Percentiles rank a stretch among this genome's conserved stretches.
Conservation (phyloP, 2,888 invertebrate species). For the Drosophila mayaguana region DNA sequence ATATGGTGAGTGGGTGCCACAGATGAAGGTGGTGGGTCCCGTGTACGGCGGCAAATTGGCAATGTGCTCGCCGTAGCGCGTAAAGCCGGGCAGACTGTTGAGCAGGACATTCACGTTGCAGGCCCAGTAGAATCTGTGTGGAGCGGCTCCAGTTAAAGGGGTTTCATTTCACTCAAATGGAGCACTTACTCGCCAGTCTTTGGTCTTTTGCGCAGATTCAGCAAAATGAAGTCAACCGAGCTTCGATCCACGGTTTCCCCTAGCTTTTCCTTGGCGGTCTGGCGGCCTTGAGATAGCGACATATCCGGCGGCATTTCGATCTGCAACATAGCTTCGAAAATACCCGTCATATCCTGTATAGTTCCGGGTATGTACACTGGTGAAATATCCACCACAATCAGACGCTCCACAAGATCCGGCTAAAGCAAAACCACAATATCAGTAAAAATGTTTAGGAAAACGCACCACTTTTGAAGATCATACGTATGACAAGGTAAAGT, state of each 20-base stretch:
- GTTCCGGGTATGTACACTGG: slow-evolving; percentile 87
- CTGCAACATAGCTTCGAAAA: slow-evolving; percentile 88
- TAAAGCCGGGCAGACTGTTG: slow-evolving; percentile 87
- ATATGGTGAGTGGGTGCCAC: slow-evolving; percentile 93
- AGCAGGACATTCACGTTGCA: slow-evolving; percentile 91
- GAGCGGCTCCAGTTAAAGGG: neutral
- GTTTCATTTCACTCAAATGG: neutral
- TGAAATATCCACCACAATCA: slow-evolving; percentile 91
- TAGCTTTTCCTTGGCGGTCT: slow-evolving; percentile 88
- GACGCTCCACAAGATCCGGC: slow-evolving; percentile 88
- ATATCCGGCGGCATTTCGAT: slow-evolving; percentile 88
- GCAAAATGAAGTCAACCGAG: slow-evolving; percentile 91
- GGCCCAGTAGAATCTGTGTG: slow-evolving; percentile 89
- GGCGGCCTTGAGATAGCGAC: slow-evolving; percentile 90
- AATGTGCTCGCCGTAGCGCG: slow-evolving; percentile 47
- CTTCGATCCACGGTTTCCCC: slow-evolving; percentile 85
- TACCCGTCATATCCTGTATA: slow-evolving; percentile 87
- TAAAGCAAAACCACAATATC: slow-evolving; percentile 71
- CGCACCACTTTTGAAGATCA: slow-evolving; percentile 34
- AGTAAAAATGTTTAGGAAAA: neutral
- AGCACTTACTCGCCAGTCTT: slow-evolving; percentile 68
- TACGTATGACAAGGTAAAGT: slow-evolving; percentile 90
- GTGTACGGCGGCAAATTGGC: slow-evolving; percentile 77
- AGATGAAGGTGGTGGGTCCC: slow-evolving; percentile 93
- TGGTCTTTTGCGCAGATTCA: slow-evolving; percentile 90